Base-by-base conservation (phyloP, 2,113 vertebrate species). In the Prionailurus bengalensis region DNA sequence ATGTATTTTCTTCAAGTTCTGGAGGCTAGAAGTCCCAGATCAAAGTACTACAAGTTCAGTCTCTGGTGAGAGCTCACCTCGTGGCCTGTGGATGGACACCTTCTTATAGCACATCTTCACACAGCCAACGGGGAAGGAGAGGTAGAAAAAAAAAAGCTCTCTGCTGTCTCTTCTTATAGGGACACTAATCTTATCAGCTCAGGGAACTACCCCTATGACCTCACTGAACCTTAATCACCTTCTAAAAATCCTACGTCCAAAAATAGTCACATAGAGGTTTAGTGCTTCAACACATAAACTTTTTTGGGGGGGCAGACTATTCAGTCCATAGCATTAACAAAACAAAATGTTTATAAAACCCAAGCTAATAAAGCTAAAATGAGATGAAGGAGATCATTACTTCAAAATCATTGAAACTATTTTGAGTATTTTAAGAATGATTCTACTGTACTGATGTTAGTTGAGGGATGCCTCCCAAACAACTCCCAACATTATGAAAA, bases 321-420 rank as follows among this genome's bases (percentile, higher is more conserved):
- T 92, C 16, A 74, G 6, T 53, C 3, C 63, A 51, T 2, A 90
- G 8, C 33, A 81, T 73, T 29, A 89, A 86, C 6, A 68, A 79
- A 45, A 1, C 53, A 84, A 85, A 80, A 85, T 25, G 16, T 3
- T 71, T 84, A 33, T 0, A 70, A 74, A 96, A 96, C 79, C 29
- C 76, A 92, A 70, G 7, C 61, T 89, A 81, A 94, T 65, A 74
- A 88, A 81, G 21, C 27, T 73, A 58, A 93, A 91, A 48, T n/a
- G 29, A 58, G 13, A 36, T 74, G n/a, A 42, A 1, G 8, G 19
- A 48, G 21, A 85, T 87, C 25, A 81, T 27, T 13, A 83, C 39
- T 95, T 91, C 33, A 71, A 92, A 96, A 65, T 53, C 31, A 78
- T 36, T 89, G 58, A 36, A 70, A 80, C 39, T 83, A 73, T 91